Base-by-base conservation (phyloP, 1,140 invertebrate species). In the Hycleus phaleratus region DNA sequence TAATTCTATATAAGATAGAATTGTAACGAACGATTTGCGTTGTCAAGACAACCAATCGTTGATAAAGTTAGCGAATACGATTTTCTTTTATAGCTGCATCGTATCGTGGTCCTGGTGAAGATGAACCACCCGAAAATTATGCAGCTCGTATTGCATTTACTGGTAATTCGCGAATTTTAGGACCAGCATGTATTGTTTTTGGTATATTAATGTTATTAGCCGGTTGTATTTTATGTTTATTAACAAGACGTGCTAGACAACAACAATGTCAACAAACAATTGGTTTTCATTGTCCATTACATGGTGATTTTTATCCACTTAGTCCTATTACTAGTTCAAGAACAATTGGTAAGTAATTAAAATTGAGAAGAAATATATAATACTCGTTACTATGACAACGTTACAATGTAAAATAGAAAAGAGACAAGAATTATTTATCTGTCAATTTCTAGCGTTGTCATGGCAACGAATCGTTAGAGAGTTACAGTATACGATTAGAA, bases 281-380 rank as follows among this genome's bases (percentile, higher is more conserved):
- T 46, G 85, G 85, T 48, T 88, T 86, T 73, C 85, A 87, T 72
- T 88, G 86, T 73, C 85, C 86, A 10, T 77, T 88, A 18, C 86
- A 88, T 64, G 86, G 86, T 0, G 85, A 87, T 71, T 88, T 88
- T 72, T 88, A 86, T 67, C 86, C 86, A 2, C 67, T 85, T 10
- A 85, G 83, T 71, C 83, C 84, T 11, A 78, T 82, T 25, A 78
- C 76, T 49, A 78, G 72, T 58, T 70, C 71, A 51, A 71, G 64
- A 68, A 72, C 68, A 47, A 57, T 72, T 60, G 71, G 72, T 73
- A 59, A 68, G 62, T 10, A 42, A 42, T 8, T 5, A 5, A 32
- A 32, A 32, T 32, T 1, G 1, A 18, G 18, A 18, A 1, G 0
- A 18, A 18, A 1, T 18, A 18, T 18, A 18, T 18, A 18, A 18